Evolutionary conservation across 2,888 invertebrate species (phyloP).

Genomic region (Netelia virgata): DNA sequence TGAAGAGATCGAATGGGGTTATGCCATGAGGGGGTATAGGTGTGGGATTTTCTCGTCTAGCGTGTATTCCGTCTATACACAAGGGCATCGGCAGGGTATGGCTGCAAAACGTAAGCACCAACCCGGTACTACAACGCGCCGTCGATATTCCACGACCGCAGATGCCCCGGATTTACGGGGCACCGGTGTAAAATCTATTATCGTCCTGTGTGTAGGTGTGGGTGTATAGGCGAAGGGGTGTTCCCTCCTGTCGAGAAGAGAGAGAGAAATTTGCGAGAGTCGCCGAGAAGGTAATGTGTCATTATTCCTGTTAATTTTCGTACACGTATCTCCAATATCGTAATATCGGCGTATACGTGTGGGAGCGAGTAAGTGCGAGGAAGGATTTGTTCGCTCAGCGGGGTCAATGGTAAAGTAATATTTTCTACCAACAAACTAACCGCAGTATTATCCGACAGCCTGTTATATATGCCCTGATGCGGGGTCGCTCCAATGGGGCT

Average conservation of each 20-base stretch:
- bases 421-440: slow-evolving; percentile 8
- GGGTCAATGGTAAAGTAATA: background rate
- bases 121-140: slow-evolving; percentile 41
- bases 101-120: slow-evolving; percentile 55
- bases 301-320: slow-evolving; percentile 61
- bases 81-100: background rate
- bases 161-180: slow-evolving; percentile 68
- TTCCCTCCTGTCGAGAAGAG: slow-evolving; percentile 1
- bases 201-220: slow-evolving; percentile 38
- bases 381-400: background rate
- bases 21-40: background rate
- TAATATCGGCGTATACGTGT: background rate
- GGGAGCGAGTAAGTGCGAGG: slow-evolving; percentile 3
- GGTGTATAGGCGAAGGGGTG: background rate
- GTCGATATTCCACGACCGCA: slow-evolving; percentile 67
- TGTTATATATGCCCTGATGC: background rate
- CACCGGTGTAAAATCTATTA: slow-evolving; percentile 69
- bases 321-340: slow-evolving; percentile 12
- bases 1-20: slow-evolving; percentile 24
- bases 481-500: background rate
- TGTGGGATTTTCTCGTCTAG: slow-evolving; percentile 41
- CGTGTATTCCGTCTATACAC: background rate
- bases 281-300: slow-evolving; percentile 61
- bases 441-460: slow-evolving; percentile 11
- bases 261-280: slow-evolving; percentile 3